phyloP scores from a whole-genome alignment of 2,113 vertebrate species.

The Varanus komodoensis region DNA sequence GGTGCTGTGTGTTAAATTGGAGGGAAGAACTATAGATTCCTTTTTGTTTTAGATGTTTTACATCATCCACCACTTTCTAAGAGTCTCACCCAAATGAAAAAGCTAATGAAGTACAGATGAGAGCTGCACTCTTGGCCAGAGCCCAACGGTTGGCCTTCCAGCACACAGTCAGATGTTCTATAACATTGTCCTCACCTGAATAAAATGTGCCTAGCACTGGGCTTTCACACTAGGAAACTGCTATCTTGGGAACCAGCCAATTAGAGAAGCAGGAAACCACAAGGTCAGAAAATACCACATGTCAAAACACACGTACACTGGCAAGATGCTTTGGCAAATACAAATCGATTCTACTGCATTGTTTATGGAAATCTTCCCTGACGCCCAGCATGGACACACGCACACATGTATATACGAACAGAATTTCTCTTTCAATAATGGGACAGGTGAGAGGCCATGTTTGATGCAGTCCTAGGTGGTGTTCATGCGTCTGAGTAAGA shows the following conservation, averaged over 20 bases:
- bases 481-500: neutral
- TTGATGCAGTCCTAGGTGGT: neutral
- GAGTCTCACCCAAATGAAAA: conserved; percentile 60
- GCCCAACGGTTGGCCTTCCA: conserved; percentile 62
- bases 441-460: neutral
- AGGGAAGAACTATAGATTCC: neutral
- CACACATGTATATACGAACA: rapidly evolving
- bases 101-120: conserved; percentile 67
- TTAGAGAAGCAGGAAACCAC: conserved; percentile 39
- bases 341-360: neutral
- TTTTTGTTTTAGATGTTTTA: neutral
- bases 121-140: conserved; percentile 60
- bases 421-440: neutral
- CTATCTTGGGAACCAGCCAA: conserved; percentile 51
- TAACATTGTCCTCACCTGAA: conserved; percentile 68
- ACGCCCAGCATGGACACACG: neutral
- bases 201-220: conserved; percentile 47
- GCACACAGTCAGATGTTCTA: conserved; percentile 54
- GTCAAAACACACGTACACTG: conserved; percentile 16
- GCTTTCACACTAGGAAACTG: conserved; percentile 44
- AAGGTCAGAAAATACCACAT: conserved; percentile 21
- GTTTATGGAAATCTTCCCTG: neutral
- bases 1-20: neutral
- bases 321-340: conserved; percentile 12
- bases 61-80: conserved; percentile 25